phyloP scores from a whole-genome alignment of 1,140 invertebrate species.

The Chionoecetes opilio region DNA sequence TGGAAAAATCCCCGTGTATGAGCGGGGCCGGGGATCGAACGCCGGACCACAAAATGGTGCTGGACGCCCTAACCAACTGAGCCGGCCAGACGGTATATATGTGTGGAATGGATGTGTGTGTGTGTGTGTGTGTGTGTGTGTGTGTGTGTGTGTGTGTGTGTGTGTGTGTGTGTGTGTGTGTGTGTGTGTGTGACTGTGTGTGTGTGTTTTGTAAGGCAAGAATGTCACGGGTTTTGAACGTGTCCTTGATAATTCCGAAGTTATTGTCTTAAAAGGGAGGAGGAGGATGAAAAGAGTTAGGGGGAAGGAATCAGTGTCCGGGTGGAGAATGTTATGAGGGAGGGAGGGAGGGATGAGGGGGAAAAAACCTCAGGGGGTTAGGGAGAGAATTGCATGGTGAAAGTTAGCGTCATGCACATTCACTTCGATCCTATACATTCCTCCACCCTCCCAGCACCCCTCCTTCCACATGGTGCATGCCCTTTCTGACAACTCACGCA shows the following conservation, averaged over 20 bases:
- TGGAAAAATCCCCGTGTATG: too few species aligned
- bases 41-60: too few species aligned
- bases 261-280: neutral
- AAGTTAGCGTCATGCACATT: neutral
- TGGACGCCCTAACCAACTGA: too few species aligned
- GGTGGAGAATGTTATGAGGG: too few species aligned
- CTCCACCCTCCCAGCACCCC: neutral
- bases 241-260: neutral
- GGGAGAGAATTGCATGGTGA: neutral
- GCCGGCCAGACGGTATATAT: too few species aligned
- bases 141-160: neutral
- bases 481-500: neutral
- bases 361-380: too few species aligned
- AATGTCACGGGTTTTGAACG: slow-evolving; percentile 7
- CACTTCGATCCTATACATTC: neutral
- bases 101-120: too few species aligned
- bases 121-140: too few species aligned
- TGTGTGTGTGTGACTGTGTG: neutral
- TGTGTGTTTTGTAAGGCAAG: neutral
- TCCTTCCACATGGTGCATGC: too few species aligned
- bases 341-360: too few species aligned
- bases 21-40: too few species aligned
- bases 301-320: too few species aligned
- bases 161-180: slow-evolving; percentile 6
- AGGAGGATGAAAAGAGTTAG: neutral